phyloP scores from a whole-genome alignment of 2,888 invertebrate genomes.

The Morpho deidamia region DNA sequence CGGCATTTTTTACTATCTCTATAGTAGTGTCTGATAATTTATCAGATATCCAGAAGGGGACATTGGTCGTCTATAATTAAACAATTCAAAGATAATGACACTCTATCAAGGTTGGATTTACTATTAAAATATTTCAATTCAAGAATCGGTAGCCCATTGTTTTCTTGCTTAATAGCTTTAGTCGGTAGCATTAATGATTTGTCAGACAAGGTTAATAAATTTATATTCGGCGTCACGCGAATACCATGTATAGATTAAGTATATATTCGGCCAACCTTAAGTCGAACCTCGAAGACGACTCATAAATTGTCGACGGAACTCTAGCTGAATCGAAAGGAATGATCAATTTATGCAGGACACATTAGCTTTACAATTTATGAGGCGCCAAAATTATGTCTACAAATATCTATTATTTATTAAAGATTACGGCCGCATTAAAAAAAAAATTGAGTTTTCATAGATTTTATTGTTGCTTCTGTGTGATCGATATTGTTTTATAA shows the following conservation, averaged over 20 bases:
- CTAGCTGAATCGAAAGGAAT: conserved; percentile 23
- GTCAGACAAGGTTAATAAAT: conserved; percentile 1
- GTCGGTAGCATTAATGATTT: not conserved
- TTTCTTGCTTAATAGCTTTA: not conserved
- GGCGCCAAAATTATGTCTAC: not conserved
- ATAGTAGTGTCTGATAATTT: too few relatives aligned
- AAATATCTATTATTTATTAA: not conserved
- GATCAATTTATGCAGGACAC: conserved; percentile 1
- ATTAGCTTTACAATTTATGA: conserved; percentile 8
- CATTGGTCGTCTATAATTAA: too few relatives aligned
- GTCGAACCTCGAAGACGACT: conserved; percentile 22
- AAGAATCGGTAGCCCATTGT: not conserved
- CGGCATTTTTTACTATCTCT: too few relatives aligned
- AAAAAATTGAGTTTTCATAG: too few relatives aligned
- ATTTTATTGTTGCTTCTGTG: too few relatives aligned
- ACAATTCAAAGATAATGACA: too few relatives aligned
- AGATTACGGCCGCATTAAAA: not conserved
- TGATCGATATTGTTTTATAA: too few relatives aligned
- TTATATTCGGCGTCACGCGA: conserved; percentile 6
- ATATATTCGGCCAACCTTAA: conserved; percentile 2
- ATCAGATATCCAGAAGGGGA: too few relatives aligned
- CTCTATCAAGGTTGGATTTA: too few relatives aligned
- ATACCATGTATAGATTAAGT: conserved; percentile 14
- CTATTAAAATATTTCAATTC: not conserved
- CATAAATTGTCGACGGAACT: conserved; percentile 26